These are phyloP conservation scores for Epicampocera succincta DNA, from an alignment of 2,888 invertebrate genomes.

Conservation along the genomic window DNA sequence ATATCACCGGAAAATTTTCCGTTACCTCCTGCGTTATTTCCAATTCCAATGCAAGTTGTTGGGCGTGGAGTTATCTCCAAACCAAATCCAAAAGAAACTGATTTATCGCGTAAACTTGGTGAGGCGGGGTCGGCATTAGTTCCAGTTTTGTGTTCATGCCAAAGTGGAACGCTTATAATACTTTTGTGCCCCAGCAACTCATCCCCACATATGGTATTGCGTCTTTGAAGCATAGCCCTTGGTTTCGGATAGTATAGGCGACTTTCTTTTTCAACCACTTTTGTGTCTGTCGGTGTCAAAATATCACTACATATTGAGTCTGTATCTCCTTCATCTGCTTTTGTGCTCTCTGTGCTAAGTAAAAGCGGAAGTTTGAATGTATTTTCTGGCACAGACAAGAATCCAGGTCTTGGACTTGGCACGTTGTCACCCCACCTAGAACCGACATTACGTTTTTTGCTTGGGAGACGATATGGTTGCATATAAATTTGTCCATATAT, in stretches of 20 bases:
- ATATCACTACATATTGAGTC: conserved; percentile 84
- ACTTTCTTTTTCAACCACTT: conserved; percentile 79
- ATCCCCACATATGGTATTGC: conserved; percentile 94
- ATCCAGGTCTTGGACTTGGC: conserved; percentile 85
- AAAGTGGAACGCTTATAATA: conserved; percentile 83
- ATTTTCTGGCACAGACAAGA: conserved; percentile 82
- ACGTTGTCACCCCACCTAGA: conserved; percentile 87
- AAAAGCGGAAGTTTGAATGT: conserved; percentile 82
- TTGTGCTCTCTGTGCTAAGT: conserved; percentile 80
- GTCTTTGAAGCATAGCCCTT: conserved; percentile 87
- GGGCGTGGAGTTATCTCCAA: conserved; percentile 87
- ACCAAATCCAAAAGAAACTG: conserved; percentile 89
- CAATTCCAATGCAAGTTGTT: conserved; percentile 85
- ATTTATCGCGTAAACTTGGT: conserved; percentile 88
- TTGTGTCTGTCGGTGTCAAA: conserved; percentile 82
- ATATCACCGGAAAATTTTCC: conserved; percentile 69
- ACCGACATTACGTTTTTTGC: conserved; percentile 86
- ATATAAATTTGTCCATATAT: conserved; percentile 87
- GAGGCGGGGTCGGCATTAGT: conserved; percentile 79
- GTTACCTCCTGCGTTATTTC: conserved; percentile 70
- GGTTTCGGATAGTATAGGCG: conserved; percentile 90
- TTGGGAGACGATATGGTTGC: conserved; percentile 88
- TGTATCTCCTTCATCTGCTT: conserved; percentile 75
- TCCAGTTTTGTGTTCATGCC: conserved; percentile 87
- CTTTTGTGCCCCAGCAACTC: conserved; percentile 83